phyloP scores from a whole-genome alignment of 2,888 invertebrate genomes.

The Perithous albicinctus region DNA sequence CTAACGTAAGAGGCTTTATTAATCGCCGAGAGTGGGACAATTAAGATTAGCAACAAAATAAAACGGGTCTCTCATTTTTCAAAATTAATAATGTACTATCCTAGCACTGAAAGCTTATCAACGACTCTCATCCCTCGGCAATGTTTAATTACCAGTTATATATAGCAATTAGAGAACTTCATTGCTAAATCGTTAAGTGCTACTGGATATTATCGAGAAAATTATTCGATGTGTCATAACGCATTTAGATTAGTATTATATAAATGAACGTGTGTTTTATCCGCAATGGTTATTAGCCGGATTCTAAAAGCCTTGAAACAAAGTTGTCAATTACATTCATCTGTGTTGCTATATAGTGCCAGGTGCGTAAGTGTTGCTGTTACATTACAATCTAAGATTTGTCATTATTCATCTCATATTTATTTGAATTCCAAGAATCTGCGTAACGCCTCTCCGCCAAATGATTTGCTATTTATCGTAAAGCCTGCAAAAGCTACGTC shows the following conservation, averaged over 20 bases:
- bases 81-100: background rate
- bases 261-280: background rate
- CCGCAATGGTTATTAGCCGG: background rate
- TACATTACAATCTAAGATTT: constrained; percentile 8
- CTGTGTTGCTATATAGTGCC: background rate
- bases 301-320: background rate
- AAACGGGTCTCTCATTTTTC: no score
- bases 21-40: constrained; percentile 21
- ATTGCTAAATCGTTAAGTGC: background rate
- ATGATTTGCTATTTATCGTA: constrained; percentile 5
- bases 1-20: background rate
- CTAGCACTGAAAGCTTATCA: constrained; percentile 20
- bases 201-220: background rate
- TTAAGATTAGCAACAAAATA: constrained; percentile 42
- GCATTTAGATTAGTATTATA: background rate
- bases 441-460: background rate
- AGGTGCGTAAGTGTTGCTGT: background rate
- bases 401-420: constrained; percentile 14
- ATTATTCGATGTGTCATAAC: constrained; percentile 12
- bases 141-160: constrained; percentile 29
- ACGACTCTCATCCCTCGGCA: constrained; percentile 11
- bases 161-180: constrained; percentile 27
- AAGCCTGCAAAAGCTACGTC: background rate
- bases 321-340: background rate
- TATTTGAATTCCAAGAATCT: constrained; percentile 7